These are phyloP conservation scores for Naso thynnoides DNA, from an alignment of 2,797 vertebrate species.

Conservation along the genomic window DNA sequence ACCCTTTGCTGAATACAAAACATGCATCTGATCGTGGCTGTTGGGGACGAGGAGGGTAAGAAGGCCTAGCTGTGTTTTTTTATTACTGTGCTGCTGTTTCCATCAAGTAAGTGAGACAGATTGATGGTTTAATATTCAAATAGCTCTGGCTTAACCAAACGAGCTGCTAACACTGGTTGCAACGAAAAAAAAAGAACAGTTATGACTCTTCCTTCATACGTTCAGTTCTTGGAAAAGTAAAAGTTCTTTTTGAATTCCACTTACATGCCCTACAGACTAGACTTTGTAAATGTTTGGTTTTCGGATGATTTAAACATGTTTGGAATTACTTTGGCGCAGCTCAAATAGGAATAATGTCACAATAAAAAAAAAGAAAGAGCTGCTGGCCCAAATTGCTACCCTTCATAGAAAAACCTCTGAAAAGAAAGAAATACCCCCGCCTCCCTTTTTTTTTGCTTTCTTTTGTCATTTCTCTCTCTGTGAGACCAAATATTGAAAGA, in stretches of 20 bases:
- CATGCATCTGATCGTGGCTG: slow-evolving; percentile 39
- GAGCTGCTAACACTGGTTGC: too few relatives aligned
- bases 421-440: slow-evolving; percentile 11
- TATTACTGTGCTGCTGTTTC: not conserved
- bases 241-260: not conserved
- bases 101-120: not conserved
- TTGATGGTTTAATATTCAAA: too few relatives aligned
- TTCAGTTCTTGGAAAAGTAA: too few relatives aligned
- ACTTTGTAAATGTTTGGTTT: not conserved
- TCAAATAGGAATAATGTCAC: slow-evolving; percentile 19
- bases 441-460: not conserved
- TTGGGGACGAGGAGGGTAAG: not conserved
- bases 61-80: slow-evolving; percentile 10
- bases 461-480: slow-evolving; percentile 47
- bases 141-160: too few relatives aligned
- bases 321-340: not conserved
- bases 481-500: slow-evolving; percentile 62
- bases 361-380: not conserved
- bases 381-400: slow-evolving; percentile 1
- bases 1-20: slow-evolving; percentile 71
- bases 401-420: slow-evolving; percentile 26
- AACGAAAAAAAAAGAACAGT: too few relatives aligned
- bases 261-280: too few relatives aligned
- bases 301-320: not conserved
- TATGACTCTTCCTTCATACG: too few relatives aligned